phyloP scores from a whole-genome alignment of 2,888 invertebrate genomes.

The Aspidiotus destructor region DNA sequence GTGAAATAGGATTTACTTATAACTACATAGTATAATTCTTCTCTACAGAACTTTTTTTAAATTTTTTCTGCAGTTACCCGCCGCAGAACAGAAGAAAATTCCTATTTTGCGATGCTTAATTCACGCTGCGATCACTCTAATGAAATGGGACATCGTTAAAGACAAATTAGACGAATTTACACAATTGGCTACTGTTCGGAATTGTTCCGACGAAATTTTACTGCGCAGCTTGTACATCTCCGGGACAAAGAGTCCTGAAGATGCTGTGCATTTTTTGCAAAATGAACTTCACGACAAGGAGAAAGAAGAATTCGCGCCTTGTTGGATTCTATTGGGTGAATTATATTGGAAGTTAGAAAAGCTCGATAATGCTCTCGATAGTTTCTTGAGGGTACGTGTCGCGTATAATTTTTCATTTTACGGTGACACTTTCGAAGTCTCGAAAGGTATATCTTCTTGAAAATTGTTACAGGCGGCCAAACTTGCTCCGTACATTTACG shows the following conservation, averaged over 20 bases:
- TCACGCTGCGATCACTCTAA: slow-evolving; percentile 5
- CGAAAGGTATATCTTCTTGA: not conserved
- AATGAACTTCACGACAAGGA: slow-evolving; percentile 8
- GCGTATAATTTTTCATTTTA: too few species aligned
- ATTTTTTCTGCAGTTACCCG: slow-evolving; percentile 9
- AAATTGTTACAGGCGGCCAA: slow-evolving; percentile 45
- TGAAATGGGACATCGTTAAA: slow-evolving; percentile 10
- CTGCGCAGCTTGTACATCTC: not conserved
- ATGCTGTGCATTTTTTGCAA: slow-evolving; percentile 8
- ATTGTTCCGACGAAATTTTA: not conserved
- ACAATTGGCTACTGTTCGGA: not conserved
- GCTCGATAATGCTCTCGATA: slow-evolving; percentile 12
- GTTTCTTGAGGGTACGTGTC: slow-evolving; percentile 20
- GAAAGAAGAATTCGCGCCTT: not conserved
- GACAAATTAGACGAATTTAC: slow-evolving; percentile 1
- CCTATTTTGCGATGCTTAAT: slow-evolving; percentile 3
- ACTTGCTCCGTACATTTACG: slow-evolving; percentile 60
- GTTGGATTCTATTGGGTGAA: slow-evolving; percentile 25
- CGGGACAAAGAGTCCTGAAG: not conserved
- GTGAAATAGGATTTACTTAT: slow-evolving; percentile 2
- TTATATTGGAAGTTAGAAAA: slow-evolving; percentile 12
- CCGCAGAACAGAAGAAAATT: too few species aligned
- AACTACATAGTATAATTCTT: not conserved
- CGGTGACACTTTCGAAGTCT: not conserved
- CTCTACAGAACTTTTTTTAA: not conserved